Evolutionary conservation across 2,113 vertebrate genomes (phyloP).

Genomic region (Myotis davidii): DNA sequence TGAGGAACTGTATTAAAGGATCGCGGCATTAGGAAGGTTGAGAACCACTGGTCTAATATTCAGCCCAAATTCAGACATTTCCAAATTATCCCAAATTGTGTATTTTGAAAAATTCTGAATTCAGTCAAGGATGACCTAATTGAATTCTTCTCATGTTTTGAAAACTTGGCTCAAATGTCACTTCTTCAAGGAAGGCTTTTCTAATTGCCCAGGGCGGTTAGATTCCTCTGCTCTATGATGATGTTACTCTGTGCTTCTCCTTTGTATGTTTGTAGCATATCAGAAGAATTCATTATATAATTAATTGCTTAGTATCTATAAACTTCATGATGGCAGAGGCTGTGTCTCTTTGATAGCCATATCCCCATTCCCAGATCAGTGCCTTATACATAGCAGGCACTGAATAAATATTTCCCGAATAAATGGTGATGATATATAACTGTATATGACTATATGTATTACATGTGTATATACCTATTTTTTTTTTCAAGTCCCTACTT

Average conservation of each 20-base stretch:
- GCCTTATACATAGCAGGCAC: neutral
- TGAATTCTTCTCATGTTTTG: constrained; percentile 33
- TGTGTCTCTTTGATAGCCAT: neutral
- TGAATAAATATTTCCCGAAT: neutral
- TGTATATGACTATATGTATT: neutral
- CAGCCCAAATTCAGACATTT: neutral
- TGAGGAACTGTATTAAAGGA: no score
- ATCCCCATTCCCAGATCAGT: neutral
- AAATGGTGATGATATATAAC: neutral
- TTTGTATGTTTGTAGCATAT: neutral
- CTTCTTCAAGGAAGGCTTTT: constrained; percentile 41
- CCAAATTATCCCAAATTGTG: neutral
- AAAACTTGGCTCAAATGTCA: constrained; percentile 31
- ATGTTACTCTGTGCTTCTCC: neutral
- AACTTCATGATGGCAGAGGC: neutral
- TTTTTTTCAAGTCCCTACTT: neutral
- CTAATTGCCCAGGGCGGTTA: neutral
- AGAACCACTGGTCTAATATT: neutral
- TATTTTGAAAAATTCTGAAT: constrained; percentile 4
- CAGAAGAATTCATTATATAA: neutral
- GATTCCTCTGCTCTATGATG: neutral
- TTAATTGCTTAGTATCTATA: neutral
- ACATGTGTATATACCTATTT: neutral
- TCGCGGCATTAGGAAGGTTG: no score
- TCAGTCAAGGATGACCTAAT: neutral